These are phyloP conservation scores for Urophycis tenuis DNA, from an alignment of 2,797 vertebrate species.

Conservation along the genomic window DNA sequence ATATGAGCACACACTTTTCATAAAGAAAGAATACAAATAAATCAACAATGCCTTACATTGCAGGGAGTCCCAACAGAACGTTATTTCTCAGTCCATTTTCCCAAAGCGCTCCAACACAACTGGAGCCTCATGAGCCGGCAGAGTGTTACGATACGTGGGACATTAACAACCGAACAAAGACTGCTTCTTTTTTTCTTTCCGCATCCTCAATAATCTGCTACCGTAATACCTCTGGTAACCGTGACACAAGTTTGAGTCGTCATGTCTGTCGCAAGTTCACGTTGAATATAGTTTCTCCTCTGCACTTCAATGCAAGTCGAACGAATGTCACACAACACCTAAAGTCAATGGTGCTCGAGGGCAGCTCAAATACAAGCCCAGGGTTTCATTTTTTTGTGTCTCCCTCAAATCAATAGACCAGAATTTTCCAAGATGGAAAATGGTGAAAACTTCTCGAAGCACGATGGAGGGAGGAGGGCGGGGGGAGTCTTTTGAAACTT, in stretches of 20 bases:
- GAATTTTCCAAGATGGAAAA: conserved; percentile 27
- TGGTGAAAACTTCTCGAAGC: conserved; percentile 22
- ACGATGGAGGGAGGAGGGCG: conserved; percentile 20
- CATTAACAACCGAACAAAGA: background rate
- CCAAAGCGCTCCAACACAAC: conserved; percentile 36
- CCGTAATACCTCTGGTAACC: background rate
- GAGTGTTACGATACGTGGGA: conserved; percentile 19
- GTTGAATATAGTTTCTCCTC: conserved; percentile 32
- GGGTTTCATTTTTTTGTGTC: conserved; percentile 18
- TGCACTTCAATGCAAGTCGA: conserved; percentile 44
- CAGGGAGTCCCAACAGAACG: conserved; percentile 54
- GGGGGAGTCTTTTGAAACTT: conserved; percentile 16
- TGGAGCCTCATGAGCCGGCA: conserved; percentile 46
- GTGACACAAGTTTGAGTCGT: conserved; percentile 19
- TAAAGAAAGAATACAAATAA: conserved; percentile 72
- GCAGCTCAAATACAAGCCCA: conserved; percentile 42
- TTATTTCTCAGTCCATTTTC: conserved; percentile 34
- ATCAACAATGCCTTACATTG: conserved; percentile 70
- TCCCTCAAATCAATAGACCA: conserved; percentile 18
- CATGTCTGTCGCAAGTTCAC: conserved; percentile 41
- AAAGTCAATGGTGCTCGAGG: conserved; percentile 45
- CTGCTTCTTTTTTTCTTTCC: too few relatives aligned
- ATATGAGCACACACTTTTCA: conserved; percentile 74
- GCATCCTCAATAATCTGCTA: background rate
- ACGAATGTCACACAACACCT: conserved; percentile 59